phyloP scores from a whole-genome alignment of 2,113 vertebrate genomes.

The Cyanoderma ruficeps region DNA sequence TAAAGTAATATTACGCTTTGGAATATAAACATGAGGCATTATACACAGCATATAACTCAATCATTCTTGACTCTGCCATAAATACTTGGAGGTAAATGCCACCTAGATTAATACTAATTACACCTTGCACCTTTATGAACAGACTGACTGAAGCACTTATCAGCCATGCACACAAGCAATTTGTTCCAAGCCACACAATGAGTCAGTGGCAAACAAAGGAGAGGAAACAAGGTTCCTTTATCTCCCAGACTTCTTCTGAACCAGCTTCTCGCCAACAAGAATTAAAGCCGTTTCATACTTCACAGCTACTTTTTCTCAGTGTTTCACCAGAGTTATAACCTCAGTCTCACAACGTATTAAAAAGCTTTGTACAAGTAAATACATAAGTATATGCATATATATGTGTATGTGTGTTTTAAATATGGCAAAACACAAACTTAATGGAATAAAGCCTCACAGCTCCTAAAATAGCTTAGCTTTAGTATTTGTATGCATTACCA shows the following conservation, averaged over 20 bases:
- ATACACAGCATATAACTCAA: background rate
- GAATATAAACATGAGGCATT: background rate
- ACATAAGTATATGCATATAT: background rate
- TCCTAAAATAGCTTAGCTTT: background rate
- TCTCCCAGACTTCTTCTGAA: background rate
- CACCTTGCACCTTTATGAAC: background rate
- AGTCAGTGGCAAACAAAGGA: slow-evolving; percentile 44
- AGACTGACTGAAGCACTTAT: background rate
- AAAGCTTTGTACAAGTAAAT: background rate
- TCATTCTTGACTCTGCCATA: background rate
- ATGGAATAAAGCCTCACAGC: background rate
- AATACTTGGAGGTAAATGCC: background rate
- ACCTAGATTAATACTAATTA: slow-evolving; percentile 7
- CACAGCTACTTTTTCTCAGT: background rate
- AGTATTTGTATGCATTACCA: background rate
- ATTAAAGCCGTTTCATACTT: background rate
- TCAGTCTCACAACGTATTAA: background rate
- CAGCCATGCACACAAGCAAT: slow-evolving; percentile 1
- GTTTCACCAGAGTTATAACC: background rate
- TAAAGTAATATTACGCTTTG: background rate
- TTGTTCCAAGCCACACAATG: slow-evolving; percentile 22
- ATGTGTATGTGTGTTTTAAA: background rate
- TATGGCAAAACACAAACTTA: background rate
- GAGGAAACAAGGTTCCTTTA: background rate
- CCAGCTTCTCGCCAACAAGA: background rate